Evolutionary conservation across 1,140 invertebrate genomes (phyloP).

Genomic region (Gryon sp.): DNA sequence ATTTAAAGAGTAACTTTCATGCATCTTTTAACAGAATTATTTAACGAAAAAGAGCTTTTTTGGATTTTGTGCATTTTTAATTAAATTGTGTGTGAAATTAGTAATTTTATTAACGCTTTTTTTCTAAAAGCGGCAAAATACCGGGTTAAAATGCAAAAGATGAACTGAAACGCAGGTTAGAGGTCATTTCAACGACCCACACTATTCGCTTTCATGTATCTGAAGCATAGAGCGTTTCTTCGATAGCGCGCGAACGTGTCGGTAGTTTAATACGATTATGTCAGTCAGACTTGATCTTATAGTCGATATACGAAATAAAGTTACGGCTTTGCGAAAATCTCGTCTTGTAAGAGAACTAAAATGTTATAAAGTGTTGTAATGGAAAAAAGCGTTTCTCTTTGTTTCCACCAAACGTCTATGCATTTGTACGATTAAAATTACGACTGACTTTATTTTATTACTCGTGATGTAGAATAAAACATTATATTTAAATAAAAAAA

Average conservation of each 20-base stretch:
- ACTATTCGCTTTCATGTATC: slow-evolving; percentile 17
- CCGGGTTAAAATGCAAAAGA: slow-evolving; percentile 7
- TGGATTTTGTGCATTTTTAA: slow-evolving; percentile 30
- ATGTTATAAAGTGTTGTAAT: too few relatives aligned
- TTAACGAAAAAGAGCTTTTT: slow-evolving; percentile 26
- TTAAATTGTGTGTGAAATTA: slow-evolving; percentile 37
- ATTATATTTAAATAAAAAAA: too few relatives aligned
- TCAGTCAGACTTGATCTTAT: slow-evolving; percentile 51
- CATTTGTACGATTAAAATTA: too few relatives aligned
- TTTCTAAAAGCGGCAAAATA: slow-evolving; percentile 37
- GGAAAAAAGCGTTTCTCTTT: slow-evolving; percentile 1
- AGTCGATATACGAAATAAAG: slow-evolving; percentile 37
- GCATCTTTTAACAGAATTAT: slow-evolving; percentile 10
- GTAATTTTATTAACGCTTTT: slow-evolving; percentile 52
- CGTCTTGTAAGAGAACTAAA: background rate
- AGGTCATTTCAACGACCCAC: slow-evolving; percentile 46
- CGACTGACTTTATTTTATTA: too few relatives aligned
- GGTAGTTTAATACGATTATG: slow-evolving; percentile 54
- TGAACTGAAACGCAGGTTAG: too few relatives aligned
- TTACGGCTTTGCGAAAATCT: slow-evolving; percentile 16
- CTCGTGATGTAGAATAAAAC: too few relatives aligned
- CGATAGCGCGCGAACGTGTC: slow-evolving; percentile 49
- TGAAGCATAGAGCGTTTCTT: slow-evolving; percentile 32
- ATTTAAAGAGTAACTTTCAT: slow-evolving; percentile 22
- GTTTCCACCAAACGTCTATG: too few relatives aligned